Percentiles rank a stretch among this genome's conserved stretches.
Evolutionary conservation across 1,140 invertebrate species (phyloP).

Genomic region (Cydia splendana): DNA sequence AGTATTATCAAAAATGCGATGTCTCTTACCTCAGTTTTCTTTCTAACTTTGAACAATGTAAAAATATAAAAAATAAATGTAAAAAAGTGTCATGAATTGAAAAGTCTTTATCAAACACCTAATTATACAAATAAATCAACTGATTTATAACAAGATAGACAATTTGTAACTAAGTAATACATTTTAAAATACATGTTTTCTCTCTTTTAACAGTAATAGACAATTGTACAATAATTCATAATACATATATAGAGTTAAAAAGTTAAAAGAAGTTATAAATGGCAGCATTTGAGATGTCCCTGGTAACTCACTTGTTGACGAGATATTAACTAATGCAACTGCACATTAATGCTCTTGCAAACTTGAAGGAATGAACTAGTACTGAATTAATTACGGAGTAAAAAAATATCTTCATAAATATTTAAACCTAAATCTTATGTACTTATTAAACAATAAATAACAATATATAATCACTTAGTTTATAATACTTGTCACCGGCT

Average conservation of each 20-base stretch:
- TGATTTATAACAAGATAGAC: slow-evolving; percentile 25
- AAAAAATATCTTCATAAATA: slow-evolving; percentile 31
- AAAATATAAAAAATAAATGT: background rate
- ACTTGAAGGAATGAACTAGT: slow-evolving; percentile 10
- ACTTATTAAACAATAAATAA: slow-evolving; percentile 67
- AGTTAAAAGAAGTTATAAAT: slow-evolving; percentile 18
- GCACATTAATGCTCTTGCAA: background rate
- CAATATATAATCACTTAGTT: slow-evolving; percentile 66
- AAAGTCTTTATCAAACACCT: background rate
- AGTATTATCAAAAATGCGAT: background rate
- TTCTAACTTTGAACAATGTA: background rate
- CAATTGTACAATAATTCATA: slow-evolving; percentile 9
- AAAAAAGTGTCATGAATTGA: background rate
- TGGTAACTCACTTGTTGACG: slow-evolving; percentile 47
- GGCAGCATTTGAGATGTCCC: slow-evolving; percentile 34
- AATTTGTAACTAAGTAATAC: slow-evolving; percentile 42
- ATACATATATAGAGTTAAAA: slow-evolving; percentile 26
- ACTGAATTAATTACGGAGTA: slow-evolving; percentile 19
- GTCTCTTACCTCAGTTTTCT: too few species aligned
- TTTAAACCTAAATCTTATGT: slow-evolving; percentile 27
- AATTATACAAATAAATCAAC: slow-evolving; percentile 14
- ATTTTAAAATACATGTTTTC: slow-evolving; percentile 36
- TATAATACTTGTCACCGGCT: slow-evolving; percentile 53
- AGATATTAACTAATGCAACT: slow-evolving; percentile 29
- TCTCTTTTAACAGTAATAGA: slow-evolving; percentile 16